A percentile compares a stretch with the other conserved stretches of the same genome.
These are phyloP conservation scores for Caradrina clavipalpis DNA, from an alignment of 2,888 invertebrate genomes.

Conservation along the genomic window DNA sequence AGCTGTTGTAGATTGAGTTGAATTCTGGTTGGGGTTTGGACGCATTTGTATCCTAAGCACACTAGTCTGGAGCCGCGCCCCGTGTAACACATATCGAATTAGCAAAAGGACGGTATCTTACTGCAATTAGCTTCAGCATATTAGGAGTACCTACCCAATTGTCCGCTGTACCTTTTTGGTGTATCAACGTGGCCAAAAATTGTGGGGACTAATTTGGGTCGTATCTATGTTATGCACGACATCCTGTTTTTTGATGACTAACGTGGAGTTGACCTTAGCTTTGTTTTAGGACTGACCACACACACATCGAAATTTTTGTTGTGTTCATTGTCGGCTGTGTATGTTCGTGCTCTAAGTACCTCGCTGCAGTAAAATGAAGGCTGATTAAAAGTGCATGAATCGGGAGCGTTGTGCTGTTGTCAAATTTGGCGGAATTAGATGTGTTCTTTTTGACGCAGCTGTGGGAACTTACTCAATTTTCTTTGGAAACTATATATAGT, in stretches of 20 bases:
- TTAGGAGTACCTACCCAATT: conserved; percentile 83
- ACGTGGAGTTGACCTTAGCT: conserved; percentile 21
- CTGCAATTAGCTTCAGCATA: conserved; percentile 89
- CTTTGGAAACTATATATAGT: neutral
- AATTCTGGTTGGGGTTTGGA: conserved; percentile 53
- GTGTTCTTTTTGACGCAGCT: neutral
- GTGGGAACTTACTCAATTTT: neutral
- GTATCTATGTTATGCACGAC: conserved; percentile 47
- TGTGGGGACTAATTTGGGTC: conserved; percentile 37
- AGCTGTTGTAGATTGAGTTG: conserved; percentile 56
- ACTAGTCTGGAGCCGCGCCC: conserved; percentile 77
- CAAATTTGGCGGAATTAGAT: neutral
- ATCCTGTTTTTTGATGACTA: conserved; percentile 48
- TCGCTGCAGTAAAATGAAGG: neutral
- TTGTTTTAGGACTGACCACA: conserved; percentile 18
- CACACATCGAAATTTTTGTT: neutral
- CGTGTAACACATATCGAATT: conserved; percentile 90
- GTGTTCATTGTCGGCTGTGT: neutral
- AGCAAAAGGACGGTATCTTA: conserved; percentile 89
- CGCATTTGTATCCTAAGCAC: conserved; percentile 73
- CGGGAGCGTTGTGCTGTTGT: neutral
- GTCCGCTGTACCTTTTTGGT: conserved; percentile 64
- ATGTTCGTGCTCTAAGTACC: conserved; percentile 5
- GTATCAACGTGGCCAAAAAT: conserved; percentile 49
- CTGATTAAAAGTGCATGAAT: conserved; percentile 8